Base-by-base conservation (phyloP, 1,140 invertebrate genomes). In the Drosophila subpulchrella region DNA sequence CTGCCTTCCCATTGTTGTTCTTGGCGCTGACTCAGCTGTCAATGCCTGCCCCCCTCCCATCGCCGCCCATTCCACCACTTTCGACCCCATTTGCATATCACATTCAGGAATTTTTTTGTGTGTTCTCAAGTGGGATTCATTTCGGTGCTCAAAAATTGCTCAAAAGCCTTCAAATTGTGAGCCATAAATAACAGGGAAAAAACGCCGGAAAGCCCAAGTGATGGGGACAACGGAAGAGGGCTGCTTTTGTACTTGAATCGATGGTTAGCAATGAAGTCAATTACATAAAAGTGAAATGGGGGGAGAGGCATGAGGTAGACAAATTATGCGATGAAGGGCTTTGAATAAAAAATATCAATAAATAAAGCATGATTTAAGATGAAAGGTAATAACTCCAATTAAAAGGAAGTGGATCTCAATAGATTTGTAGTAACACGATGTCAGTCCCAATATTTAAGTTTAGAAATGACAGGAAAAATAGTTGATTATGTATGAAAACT, bases 251-350 rank as follows among this genome's bases (percentile, higher is more conserved):
- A 76, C 62, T 76, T 60, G 48, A 76, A 76, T 76, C 74, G 74
- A 76, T 76, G 67, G 72, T 76, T 76, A 72, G 74, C 74, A 68
- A 76, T 76, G 73, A 76, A 76, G 74, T 76, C 74, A 76, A 76
- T 76, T 76, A 76, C 74, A 76, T 76, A 76, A 76, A 76, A 60
- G 61, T 27, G 47, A 36, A 75, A 20, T n/a, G 34, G 53, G 34
- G 53, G 39, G 36, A 7, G 15, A 55, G 41, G 39, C 34, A 47
- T 15, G 63, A 68, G 61, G 65, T 48, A 36, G n/a, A 47, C 44
- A 68, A n/a, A 20, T 20, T 20, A 50, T 53, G 24, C 13, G 30
- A 27, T 30, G 12, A 27, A 42, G 38, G 20, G 30, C 48, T 34
- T 51, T 32, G 5, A 51, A 34, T 34, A 17, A 17, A 17, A 51